phyloP scores from a whole-genome alignment of 1,140 invertebrate genomes.

The Vanessa tameamea region DNA sequence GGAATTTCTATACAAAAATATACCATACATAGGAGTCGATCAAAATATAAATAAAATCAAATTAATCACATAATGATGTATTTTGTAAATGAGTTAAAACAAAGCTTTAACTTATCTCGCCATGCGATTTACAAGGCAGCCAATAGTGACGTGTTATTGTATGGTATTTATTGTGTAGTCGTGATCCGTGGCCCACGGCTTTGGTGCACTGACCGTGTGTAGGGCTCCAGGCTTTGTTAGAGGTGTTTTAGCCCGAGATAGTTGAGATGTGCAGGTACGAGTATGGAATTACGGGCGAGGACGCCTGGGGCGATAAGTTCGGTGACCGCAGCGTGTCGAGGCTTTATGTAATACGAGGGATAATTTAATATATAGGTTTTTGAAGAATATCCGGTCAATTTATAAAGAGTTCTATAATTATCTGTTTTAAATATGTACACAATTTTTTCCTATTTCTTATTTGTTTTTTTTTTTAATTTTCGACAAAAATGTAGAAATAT shows the following conservation, averaged over 20 bases:
- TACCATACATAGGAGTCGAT: no score
- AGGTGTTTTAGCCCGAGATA: neutral
- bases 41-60: no score
- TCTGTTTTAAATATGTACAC: no score
- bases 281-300: conserved; percentile 16
- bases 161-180: conserved; percentile 9
- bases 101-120: neutral
- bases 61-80: no score
- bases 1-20: no score
- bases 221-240: conserved; percentile 11
- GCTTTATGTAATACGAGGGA: neutral
- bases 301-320: conserved; percentile 11
- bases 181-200: conserved; percentile 16
- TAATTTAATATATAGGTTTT: neutral
- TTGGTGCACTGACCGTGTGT: conserved; percentile 32
- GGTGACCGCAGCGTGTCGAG: conserved; percentile 19
- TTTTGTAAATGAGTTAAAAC: no score
- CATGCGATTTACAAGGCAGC: neutral
- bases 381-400: neutral
- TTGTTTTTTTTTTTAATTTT: no score
- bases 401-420: neutral
- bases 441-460: no score
- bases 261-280: conserved; percentile 3
- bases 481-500: neutral
- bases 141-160: conserved; percentile 14